Conservation (phyloP, 2,888 invertebrate species). For the Netelia virgata region DNA sequence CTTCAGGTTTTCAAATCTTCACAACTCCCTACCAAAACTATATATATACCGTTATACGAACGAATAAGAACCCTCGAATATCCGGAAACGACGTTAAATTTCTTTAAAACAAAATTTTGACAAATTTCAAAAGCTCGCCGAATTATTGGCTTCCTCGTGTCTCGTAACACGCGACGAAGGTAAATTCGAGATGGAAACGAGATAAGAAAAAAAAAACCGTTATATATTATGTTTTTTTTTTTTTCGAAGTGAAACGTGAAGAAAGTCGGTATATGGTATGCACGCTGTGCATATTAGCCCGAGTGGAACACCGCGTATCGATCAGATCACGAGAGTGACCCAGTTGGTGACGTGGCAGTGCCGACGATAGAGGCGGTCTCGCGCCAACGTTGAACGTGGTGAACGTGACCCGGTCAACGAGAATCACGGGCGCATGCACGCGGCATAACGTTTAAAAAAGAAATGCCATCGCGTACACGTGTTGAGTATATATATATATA, state of each 20-base stretch:
- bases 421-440: slow-evolving; percentile 36
- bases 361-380: background rate
- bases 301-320: slow-evolving; percentile 35
- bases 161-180: too few relatives aligned
- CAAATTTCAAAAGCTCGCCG: too few relatives aligned
- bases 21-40: slow-evolving; percentile 6
- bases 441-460: background rate
- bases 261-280: background rate
- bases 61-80: too few relatives aligned
- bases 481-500: too few relatives aligned
- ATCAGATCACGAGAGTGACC: slow-evolving; percentile 63
- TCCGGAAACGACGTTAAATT: too few relatives aligned
- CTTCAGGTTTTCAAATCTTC: slow-evolving; percentile 16
- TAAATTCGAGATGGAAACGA: background rate
- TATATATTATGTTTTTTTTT: too few relatives aligned
- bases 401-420: slow-evolving; percentile 63
- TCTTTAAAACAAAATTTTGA: too few relatives aligned
- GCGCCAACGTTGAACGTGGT: slow-evolving; percentile 39
- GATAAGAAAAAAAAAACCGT: background rate
- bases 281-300: slow-evolving; percentile 1
- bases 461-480: background rate
- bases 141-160: too few relatives aligned
- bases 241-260: too few relatives aligned
- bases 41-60: background rate
- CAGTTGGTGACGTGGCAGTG: slow-evolving; percentile 39